Evolutionary conservation across 2,797 vertebrate species (phyloP), one percentile per base, ranked within the genome.

Genomic region (Neoniphon sammara): DNA sequence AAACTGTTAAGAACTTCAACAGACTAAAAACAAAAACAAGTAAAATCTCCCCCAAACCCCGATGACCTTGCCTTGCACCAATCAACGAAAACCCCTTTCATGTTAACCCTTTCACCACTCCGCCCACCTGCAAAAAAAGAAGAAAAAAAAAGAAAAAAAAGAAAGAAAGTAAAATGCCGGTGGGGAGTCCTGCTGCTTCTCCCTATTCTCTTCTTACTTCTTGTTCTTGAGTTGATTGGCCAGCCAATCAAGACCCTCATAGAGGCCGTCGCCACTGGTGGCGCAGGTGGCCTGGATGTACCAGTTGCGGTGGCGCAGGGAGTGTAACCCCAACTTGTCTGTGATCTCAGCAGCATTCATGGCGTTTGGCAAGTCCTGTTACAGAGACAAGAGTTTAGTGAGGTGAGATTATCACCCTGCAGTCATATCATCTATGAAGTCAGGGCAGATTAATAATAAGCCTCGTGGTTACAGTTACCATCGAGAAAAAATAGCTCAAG

Each of bases 191-290:
- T 70, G 68, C 68, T 72, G 55, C 66, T 70, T 56, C 21, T 64
- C 68, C 21, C 74, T 39, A 17, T 31, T 49, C 23, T 67, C 59
- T 58, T 63, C 85, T 96, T 95, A 98, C 92, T 99, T 98, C 93
- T 98, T 98, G 93, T 97, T 98, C 95, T 98, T 99, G 81, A 99
- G 96, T 91, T 98, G 97, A 91, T 97, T 98, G 92, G 97, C 96
- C 89, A 99, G 95, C 97, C 97, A 99, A 93, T 99, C 97, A 81
- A 99, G 96, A 73, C 97, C 97, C 92, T 97, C 96, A 6, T 97
- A 98, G 70, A 99, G 96, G 78, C 97, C 97, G 0, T 98, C 97
- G 0, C 97, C 97, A 0, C 96, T 98, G 92, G 97, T 99, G 89
- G 97, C 97, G 46, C 97, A 98, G 82, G 97, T 97, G 85, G 97